These are phyloP conservation scores for Sebastes melanostomus DNA, from an alignment of 2,797 vertebrate species.

Conservation along the genomic window DNA sequence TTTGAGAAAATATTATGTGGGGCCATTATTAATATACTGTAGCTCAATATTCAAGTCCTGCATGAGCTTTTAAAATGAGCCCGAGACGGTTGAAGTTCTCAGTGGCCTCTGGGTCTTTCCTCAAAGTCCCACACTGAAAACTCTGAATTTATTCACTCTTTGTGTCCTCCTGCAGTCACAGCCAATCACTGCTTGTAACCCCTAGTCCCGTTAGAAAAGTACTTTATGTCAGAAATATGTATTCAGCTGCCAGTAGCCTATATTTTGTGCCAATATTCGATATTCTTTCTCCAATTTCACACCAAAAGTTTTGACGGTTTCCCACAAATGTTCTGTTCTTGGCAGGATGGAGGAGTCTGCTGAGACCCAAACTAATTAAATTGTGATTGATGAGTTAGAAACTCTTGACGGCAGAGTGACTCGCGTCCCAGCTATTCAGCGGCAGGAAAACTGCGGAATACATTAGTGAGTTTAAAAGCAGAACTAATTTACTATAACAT, in stretches of 20 bases:
- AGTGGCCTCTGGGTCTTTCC: background rate
- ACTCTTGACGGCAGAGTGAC: conserved; percentile 29
- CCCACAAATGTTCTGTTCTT: conserved; percentile 7
- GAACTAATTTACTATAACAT: conserved; percentile 21
- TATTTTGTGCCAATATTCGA: conserved; percentile 17
- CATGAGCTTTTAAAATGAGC: conserved; percentile 4
- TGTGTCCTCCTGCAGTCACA: conserved; percentile 31
- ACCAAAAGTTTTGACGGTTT: conserved; percentile 21
- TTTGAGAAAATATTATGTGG: conserved; percentile 27
- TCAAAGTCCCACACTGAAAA: conserved; percentile 8
- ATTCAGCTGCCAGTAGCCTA: conserved; percentile 33
- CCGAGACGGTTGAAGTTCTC: background rate
- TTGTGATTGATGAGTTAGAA: conserved; percentile 55
- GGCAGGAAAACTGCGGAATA: conserved; percentile 5
- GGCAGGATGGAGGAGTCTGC: conserved; percentile 10
- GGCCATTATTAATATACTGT: conserved; percentile 4
- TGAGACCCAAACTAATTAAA: conserved; percentile 49
- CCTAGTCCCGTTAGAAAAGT: conserved; percentile 4
- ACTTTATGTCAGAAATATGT: conserved; percentile 32
- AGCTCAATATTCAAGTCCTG: background rate
- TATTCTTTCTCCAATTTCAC: conserved; percentile 25
- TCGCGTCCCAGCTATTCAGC: conserved; percentile 1
- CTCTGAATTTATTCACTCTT: conserved; percentile 29
- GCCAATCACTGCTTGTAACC: conserved; percentile 31
- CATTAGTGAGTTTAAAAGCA: conserved; percentile 32